A percentile compares a stretch with the other conserved stretches of the same genome.
Evolutionary conservation across 2,797 vertebrate species (phyloP).

Genomic region (Hippocampus kuda): DNA sequence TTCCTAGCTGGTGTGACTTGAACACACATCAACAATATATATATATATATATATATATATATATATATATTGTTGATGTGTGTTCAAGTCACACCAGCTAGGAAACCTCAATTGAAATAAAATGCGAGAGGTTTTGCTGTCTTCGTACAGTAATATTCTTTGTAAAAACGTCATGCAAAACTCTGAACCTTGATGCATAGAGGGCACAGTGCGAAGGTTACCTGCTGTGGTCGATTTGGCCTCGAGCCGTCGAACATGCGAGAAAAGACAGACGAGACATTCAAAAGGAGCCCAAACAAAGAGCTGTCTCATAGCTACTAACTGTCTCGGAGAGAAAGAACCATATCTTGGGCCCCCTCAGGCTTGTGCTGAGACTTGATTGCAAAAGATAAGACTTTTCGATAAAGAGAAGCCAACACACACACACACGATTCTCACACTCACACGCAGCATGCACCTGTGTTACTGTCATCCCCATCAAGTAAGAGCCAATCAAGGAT

Average conservation of each 20-base stretch:
- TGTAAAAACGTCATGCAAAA: slow-evolving; percentile 25
- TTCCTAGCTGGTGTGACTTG: too few relatives aligned
- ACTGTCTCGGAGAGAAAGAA: slow-evolving; percentile 20
- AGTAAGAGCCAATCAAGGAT: background rate
- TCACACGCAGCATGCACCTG: background rate
- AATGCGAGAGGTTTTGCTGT: background rate
- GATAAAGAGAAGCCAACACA: background rate
- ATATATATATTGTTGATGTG: background rate
- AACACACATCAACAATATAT: too few relatives aligned
- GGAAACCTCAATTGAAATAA: background rate
- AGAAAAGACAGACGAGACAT: slow-evolving; percentile 46
- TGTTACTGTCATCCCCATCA: background rate
- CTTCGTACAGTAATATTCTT: slow-evolving; percentile 13
- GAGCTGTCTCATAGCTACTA: slow-evolving; percentile 35
- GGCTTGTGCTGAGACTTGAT: background rate
- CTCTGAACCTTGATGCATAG: slow-evolving; percentile 31
- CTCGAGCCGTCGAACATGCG: slow-evolving; percentile 47
- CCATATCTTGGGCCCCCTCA: slow-evolving; percentile 24
- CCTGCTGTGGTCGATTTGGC: slow-evolving; percentile 50
- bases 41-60: too few relatives aligned
- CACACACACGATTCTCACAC: background rate
- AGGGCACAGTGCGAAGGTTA: slow-evolving; percentile 31
- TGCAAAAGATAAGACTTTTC: background rate
- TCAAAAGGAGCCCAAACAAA: slow-evolving; percentile 47
- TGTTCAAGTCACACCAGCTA: background rate